These are phyloP conservation scores for Lysandra coridon DNA, from an alignment of 2,888 invertebrate species.

Conservation along the genomic window DNA sequence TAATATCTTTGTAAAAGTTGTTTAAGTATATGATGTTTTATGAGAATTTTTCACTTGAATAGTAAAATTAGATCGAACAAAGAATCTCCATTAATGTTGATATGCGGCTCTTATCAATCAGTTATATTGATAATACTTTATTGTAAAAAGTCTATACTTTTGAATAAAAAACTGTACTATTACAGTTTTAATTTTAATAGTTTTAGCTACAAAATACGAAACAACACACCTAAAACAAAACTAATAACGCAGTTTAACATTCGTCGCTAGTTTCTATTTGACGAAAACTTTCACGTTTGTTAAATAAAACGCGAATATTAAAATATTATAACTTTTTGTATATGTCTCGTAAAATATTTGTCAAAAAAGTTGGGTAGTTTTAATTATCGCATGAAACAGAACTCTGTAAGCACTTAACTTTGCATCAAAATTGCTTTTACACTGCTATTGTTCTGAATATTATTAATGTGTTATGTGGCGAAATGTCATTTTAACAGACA, in stretches of 20 bases:
- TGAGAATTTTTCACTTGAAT: not conserved
- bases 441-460: slow-evolving; percentile 12
- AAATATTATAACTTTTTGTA: not conserved
- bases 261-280: not conserved
- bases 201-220: not conserved
- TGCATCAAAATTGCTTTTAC: slow-evolving; percentile 19
- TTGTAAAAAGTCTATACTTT: too few species aligned
- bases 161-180: too few species aligned
- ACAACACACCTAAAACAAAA: not conserved
- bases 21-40: not conserved
- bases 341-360: slow-evolving; percentile 11
- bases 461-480: not conserved
- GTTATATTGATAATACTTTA: not conserved
- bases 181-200: not conserved
- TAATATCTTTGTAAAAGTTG: not conserved
- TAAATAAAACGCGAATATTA: not conserved
- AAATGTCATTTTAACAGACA: slow-evolving; percentile 19
- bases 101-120: not conserved
- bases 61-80: too few species aligned
- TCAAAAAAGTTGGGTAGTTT: slow-evolving; percentile 21
- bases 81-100: not conserved
- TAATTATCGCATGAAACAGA: slow-evolving; percentile 9
- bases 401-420: slow-evolving; percentile 6
- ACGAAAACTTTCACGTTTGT: not conserved
- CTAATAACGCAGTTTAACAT: not conserved